phyloP scores from a whole-genome alignment of 2,797 vertebrate species.

The Heliangelus exortis region DNA sequence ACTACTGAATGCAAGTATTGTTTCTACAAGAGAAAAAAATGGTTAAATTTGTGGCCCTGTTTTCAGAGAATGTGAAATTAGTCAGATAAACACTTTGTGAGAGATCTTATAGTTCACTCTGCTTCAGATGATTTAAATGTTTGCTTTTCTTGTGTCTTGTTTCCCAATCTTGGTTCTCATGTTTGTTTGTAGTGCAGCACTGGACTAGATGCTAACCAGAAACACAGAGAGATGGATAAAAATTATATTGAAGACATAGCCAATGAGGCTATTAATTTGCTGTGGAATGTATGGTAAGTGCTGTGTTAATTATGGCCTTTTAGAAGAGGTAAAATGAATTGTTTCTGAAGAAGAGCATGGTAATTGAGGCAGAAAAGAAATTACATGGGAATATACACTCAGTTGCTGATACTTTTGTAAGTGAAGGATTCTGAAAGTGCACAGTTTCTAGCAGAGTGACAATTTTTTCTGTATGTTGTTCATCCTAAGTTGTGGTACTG shows the following conservation, averaged over 20 bases:
- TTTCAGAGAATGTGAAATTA: neutral
- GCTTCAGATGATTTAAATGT: neutral
- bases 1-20: neutral
- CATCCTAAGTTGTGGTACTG: neutral
- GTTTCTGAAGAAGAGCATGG: neutral
- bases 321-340: neutral
- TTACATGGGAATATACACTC: neutral
- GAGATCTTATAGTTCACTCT: neutral
- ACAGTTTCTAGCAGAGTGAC: neutral
- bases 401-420: neutral
- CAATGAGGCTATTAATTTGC: slow-evolving; percentile 91
- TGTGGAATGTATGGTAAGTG: slow-evolving; percentile 98
- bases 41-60: neutral
- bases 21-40: neutral
- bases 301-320: neutral
- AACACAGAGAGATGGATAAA: slow-evolving; percentile 77
- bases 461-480: neutral
- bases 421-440: neutral
- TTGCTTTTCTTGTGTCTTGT: slow-evolving; percentile 10
- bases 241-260: slow-evolving; percentile 87
- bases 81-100: neutral
- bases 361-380: neutral
- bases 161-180: neutral
- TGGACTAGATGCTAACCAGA: slow-evolving; percentile 80
- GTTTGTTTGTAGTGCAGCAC: slow-evolving; percentile 84